Conservation (phyloP, 1,140 invertebrate species). For the Periplaneta americana region DNA sequence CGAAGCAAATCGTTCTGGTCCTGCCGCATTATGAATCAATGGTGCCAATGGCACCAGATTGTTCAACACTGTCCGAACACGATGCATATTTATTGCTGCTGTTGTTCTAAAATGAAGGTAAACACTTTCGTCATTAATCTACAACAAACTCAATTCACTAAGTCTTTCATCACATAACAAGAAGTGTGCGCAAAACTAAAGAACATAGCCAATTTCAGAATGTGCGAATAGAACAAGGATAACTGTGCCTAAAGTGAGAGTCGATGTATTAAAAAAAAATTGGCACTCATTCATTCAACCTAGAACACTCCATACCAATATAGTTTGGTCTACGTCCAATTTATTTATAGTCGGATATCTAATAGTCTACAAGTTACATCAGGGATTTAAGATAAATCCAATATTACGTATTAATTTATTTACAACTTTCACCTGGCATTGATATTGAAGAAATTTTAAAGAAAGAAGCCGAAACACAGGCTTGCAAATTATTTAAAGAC, state of each 20-base stretch:
- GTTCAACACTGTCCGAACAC: constrained; percentile 56
- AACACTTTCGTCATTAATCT: neutral
- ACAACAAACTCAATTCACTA: no score
- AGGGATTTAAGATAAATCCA: neutral
- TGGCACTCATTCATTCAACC: neutral
- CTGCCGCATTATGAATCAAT: constrained; percentile 36
- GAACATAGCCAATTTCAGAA: neutral
- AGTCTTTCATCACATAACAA: neutral
- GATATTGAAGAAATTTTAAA: neutral
- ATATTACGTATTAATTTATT: neutral
- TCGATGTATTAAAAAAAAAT: neutral
- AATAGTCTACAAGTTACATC: neutral
- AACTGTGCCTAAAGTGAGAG: neutral
- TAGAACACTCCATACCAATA: neutral
- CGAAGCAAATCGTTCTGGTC: constrained; percentile 60
- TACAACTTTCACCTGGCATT: neutral
- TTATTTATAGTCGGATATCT: neutral
- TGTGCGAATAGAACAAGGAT: neutral
- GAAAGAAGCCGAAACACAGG: no score
- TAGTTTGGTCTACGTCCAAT: neutral
- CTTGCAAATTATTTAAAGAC: no score
- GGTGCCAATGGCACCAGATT: constrained; percentile 42
- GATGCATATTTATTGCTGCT: constrained; percentile 54
- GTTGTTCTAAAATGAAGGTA: neutral
- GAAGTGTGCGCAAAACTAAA: neutral